phyloP scores from a whole-genome alignment of 35 echinoderm and acorn worm species.

The Strongylocentrotus purpuratus region DNA sequence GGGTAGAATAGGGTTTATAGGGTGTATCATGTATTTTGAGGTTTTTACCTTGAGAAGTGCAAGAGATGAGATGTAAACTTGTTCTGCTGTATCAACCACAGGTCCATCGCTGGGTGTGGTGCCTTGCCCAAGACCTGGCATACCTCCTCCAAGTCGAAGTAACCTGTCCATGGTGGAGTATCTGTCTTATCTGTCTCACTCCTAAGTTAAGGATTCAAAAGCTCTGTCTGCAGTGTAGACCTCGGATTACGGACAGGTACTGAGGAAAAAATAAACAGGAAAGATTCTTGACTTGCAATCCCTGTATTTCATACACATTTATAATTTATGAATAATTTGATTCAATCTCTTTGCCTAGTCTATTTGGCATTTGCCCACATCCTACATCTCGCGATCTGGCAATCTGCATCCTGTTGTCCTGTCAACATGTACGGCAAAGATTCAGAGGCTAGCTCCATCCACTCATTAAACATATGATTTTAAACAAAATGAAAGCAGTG shows the following conservation, averaged over 20 bases:
- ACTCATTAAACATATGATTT: too few species aligned
- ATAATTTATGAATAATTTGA: background rate
- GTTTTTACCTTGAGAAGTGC: slow-evolving; percentile 84
- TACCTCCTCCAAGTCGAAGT: slow-evolving; percentile 84
- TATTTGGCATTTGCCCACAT: too few species aligned
- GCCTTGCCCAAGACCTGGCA: slow-evolving; percentile 82
- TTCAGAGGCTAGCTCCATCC: too few species aligned
- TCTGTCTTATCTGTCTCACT: background rate
- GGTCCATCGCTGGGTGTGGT: slow-evolving; percentile 86
- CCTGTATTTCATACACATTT: too few species aligned
- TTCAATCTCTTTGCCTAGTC: background rate
- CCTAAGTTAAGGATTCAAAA: background rate
- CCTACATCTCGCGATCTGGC: too few species aligned
- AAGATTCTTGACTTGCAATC: background rate
- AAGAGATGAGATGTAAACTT: slow-evolving; percentile 96
- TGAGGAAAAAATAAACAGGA: background rate
- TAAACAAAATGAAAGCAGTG: too few species aligned
- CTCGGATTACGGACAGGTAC: background rate
- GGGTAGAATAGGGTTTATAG: too few species aligned
- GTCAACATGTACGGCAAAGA: too few species aligned
- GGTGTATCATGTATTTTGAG: background rate
- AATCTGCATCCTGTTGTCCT: too few species aligned
- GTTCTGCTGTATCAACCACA: slow-evolving; percentile 93
- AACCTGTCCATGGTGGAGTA: slow-evolving; percentile 78
- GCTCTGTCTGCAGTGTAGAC: too few species aligned